A percentile compares a stretch with the other conserved stretches of the same genome.
Conservation (phyloP, 2,888 invertebrate genomes). For the Mylabris sibirica region DNA sequence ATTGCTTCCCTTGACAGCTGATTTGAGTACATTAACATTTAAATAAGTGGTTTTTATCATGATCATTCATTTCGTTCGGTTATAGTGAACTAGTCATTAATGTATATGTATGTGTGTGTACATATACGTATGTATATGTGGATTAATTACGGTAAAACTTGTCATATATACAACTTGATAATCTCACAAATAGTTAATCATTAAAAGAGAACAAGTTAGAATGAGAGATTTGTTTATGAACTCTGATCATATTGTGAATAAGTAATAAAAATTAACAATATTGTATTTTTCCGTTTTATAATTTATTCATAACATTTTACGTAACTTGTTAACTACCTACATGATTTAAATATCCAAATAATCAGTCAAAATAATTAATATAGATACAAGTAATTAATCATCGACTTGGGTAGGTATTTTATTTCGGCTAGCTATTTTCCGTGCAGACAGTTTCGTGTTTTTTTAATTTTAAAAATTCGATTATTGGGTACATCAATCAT, state of each 20-base stretch:
- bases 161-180: slow-evolving; percentile 34
- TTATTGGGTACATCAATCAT: slow-evolving; percentile 1
- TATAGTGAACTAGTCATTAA: slow-evolving; percentile 34
- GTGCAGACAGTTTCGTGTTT: neutral
- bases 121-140: slow-evolving; percentile 16
- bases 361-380: slow-evolving; percentile 24
- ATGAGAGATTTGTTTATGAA: slow-evolving; percentile 33
- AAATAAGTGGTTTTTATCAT: slow-evolving; percentile 36
- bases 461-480: slow-evolving; percentile 6
- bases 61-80: slow-evolving; percentile 30
- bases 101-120: no score
- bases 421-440: neutral
- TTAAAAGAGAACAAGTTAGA: slow-evolving; percentile 19
- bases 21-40: slow-evolving; percentile 35
- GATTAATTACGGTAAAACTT: slow-evolving; percentile 37
- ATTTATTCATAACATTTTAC: slow-evolving; percentile 31
- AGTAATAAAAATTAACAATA: slow-evolving; percentile 17
- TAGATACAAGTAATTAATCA: slow-evolving; percentile 20
- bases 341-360: slow-evolving; percentile 24
- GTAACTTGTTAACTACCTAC: slow-evolving; percentile 20
- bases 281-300: slow-evolving; percentile 18
- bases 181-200: slow-evolving; percentile 38
- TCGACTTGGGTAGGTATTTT: neutral
- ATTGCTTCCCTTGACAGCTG: slow-evolving; percentile 26
- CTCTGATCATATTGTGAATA: slow-evolving; percentile 15